Evolutionary conservation across 2,113 vertebrate species (phyloP).

Genomic region (Brevimyrus niger): DNA sequence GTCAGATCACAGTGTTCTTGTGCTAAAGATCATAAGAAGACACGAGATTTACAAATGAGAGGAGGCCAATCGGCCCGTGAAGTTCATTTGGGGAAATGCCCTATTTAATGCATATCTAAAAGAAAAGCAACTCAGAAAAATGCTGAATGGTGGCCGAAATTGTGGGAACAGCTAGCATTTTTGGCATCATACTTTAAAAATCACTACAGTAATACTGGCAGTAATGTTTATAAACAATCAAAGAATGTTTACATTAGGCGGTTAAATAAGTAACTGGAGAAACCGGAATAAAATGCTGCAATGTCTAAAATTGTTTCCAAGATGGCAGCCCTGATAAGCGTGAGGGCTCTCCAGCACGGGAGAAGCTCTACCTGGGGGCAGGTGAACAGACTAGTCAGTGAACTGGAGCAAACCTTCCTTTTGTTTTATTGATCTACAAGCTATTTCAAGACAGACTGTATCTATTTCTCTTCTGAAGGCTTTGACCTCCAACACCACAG

Average conservation of each 20-base stretch:
- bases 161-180: neutral
- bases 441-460: neutral
- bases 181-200: neutral
- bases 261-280: neutral
- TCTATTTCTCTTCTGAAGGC: neutral
- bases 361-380: neutral
- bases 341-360: neutral
- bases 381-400: neutral
- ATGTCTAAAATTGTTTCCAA: neutral
- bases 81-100: too few species aligned
- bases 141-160: neutral
- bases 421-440: neutral
- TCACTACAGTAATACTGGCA: neutral
- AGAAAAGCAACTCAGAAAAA: neutral
- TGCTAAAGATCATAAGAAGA: neutral
- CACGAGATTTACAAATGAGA: too few species aligned
- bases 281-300: neutral
- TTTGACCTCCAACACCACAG: neutral
- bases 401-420: neutral
- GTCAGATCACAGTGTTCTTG: neutral
- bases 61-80: too few species aligned
- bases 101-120: neutral
- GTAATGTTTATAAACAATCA: neutral
- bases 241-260: neutral
- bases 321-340: neutral